Evolutionary conservation across 2,888 invertebrate species (phyloP), one percentile per base, ranked within the genome.

Genomic region (Ditylenchus weischeri): DNA sequence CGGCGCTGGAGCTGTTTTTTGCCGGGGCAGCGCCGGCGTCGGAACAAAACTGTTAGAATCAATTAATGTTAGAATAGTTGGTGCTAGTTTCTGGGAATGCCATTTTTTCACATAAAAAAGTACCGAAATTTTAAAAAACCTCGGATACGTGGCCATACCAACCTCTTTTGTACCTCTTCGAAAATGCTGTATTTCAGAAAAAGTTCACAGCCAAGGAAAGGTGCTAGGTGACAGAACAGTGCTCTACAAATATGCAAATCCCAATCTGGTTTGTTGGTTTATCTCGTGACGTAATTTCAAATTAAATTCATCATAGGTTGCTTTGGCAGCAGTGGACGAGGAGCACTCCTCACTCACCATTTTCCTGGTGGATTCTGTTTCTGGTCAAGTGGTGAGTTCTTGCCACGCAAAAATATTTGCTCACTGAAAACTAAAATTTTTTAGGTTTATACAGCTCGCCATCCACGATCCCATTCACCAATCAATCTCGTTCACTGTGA

Each of bases 171-270:
- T 4, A 5, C 29, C 29, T 29, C 5, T 5, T 29, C 5, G 29
- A 29, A n/a, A 29, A 29, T 29, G 43, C 8, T 43, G 11, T 43
- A 43, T 43, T 43, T 13, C 38, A 74, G 74, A 74, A 50, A 51
- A 62, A 10, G 57, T 92, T 19, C 94, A 95, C 85, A 93, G 94
- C 0, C 92, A 93, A 83, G 98, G 96, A 35, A 88, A 93, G 74
- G 95, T 95, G 62, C 86, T 96, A 75, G 90, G 90, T 48, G 96
- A 98, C 86, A 88, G 98, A 72, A 92, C 92, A 77, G 98, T 99
- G 64, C 88, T 96, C 49, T 98, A 98, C 87, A 99, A 98, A 85
- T 96, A 99, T 85, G 88, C 91, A 76, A 98, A 98, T 87, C 98
- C 98, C 38, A 98, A 98, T 86, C 87, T 98, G 74, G 89, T 94